Evolutionary conservation across 1,140 invertebrate genomes (phyloP).

Genomic region (Lordiphosa stackelbergi): DNA sequence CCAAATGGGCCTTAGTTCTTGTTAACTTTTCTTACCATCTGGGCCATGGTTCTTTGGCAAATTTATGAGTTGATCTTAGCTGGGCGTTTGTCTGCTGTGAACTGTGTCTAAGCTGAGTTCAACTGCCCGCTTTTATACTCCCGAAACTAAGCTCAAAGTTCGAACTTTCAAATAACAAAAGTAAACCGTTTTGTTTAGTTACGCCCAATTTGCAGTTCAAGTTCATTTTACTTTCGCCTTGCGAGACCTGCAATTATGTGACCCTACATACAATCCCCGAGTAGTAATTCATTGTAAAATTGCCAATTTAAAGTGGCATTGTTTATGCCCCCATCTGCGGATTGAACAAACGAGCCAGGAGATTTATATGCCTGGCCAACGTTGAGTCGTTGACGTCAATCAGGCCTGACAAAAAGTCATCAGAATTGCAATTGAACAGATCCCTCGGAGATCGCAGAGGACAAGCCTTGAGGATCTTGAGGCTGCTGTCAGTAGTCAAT

Average conservation of each 20-base stretch:
- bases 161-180: conserved; percentile 50
- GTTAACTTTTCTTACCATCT: conserved; percentile 39
- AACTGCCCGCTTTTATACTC: conserved; percentile 37
- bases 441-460: conserved; percentile 9
- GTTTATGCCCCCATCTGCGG: conserved; percentile 52
- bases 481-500: conserved; percentile 63
- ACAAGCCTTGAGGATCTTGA: conserved; percentile 7
- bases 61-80: conserved; percentile 57
- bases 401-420: conserved; percentile 72
- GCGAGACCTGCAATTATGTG: conserved; percentile 35
- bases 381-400: conserved; percentile 70
- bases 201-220: conserved; percentile 60
- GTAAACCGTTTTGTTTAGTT: conserved; percentile 30
- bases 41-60: conserved; percentile 56
- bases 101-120: conserved; percentile 43
- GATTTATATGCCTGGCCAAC: conserved; percentile 66
- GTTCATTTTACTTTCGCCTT: conserved; percentile 54
- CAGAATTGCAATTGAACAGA: conserved; percentile 54
- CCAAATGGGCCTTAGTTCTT: too few species aligned
- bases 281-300: conserved; percentile 69
- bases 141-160: conserved; percentile 5
- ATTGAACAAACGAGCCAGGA: conserved; percentile 59
- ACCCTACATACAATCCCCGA: conserved; percentile 29
- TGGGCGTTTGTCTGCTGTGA: conserved; percentile 43
- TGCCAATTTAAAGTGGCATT: conserved; percentile 73